Base-by-base conservation (phyloP, 1,140 invertebrate species). In the Drosophila chauvacae region DNA sequence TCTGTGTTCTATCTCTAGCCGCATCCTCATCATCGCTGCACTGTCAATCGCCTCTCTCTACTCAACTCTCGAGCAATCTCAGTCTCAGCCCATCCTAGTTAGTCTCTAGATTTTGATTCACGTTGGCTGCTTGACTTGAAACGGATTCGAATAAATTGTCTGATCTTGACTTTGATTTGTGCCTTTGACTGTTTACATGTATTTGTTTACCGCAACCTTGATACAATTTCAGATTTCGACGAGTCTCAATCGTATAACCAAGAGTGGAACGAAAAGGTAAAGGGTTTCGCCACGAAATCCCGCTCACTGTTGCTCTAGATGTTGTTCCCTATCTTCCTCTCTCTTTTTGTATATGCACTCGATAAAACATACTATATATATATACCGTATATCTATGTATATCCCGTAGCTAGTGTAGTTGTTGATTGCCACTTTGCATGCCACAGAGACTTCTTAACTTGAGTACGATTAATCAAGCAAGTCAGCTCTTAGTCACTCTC, bases 261-360 rank as follows among this genome's bases (percentile, higher is more conserved):
- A 71, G 92, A 92, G 76, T 92, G 92, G 92, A 92, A 91, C 77
- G 91, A 92, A 86, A 92, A 92, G 91, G 91, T 92, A 92, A 91
- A 87, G 81, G 80, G 59, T 90, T 90, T 88, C 85, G 35, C 50
- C 30, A 42, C 37, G 83, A 90, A 88, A 78, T 88, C 85, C 85
- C 77, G 53, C 60, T 76, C 30, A 55, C 33, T 58, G 37, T 83
- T 55, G 48, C 80, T 73, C 80, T 73, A 82, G 74, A 61, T 77
- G 44, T 76, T 81, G 50, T 78, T 61, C 20, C 65, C 53, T 77
- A 42, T 23, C 41, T 37, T 63, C 44, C 57, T 51, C 41, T 56
- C 56, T 59, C 45, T 65, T 39, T 60, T 39, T 60, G 62, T 56
- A 77, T 72, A 80, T 71, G 84, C 83, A 87, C 80, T 39, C 80